Conservation (phyloP, 2,888 invertebrate genomes). For the Ptychoptera albimana region DNA sequence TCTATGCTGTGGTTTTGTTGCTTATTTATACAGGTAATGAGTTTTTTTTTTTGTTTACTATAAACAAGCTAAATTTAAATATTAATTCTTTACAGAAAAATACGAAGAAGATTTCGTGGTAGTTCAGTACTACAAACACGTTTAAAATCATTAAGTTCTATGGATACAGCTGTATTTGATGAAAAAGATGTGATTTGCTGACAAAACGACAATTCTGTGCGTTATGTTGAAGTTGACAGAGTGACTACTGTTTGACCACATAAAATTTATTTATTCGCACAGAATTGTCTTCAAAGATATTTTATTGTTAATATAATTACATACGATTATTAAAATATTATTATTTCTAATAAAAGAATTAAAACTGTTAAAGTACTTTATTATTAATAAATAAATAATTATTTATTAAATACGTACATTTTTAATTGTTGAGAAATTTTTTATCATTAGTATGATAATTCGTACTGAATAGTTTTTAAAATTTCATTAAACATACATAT, state of each 20-base stretch:
- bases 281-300: constrained; percentile 23
- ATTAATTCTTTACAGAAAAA: constrained; percentile 20
- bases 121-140: constrained; percentile 65
- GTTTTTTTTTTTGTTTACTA: background rate
- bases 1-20: constrained; percentile 32
- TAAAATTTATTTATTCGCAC: constrained; percentile 16
- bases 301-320: too few relatives aligned
- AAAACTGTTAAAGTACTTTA: too few relatives aligned
- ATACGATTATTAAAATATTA: too few relatives aligned
- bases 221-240: constrained; percentile 78
- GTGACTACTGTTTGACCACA: constrained; percentile 73
- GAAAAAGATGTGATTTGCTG: constrained; percentile 87
- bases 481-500: too few relatives aligned
- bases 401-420: too few relatives aligned
- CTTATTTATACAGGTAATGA: constrained; percentile 35
- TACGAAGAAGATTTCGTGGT: constrained; percentile 47
- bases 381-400: too few relatives aligned
- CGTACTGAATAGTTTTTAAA: too few relatives aligned
- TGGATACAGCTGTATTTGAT: constrained; percentile 67
- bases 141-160: constrained; percentile 55
- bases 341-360: too few relatives aligned
- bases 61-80: background rate
- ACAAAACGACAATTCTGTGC: constrained; percentile 91
- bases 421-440: too few relatives aligned
- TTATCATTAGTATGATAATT: too few relatives aligned